Base-by-base conservation (phyloP, 2,888 invertebrate genomes). In the Pycnomerus fuliginosus region DNA sequence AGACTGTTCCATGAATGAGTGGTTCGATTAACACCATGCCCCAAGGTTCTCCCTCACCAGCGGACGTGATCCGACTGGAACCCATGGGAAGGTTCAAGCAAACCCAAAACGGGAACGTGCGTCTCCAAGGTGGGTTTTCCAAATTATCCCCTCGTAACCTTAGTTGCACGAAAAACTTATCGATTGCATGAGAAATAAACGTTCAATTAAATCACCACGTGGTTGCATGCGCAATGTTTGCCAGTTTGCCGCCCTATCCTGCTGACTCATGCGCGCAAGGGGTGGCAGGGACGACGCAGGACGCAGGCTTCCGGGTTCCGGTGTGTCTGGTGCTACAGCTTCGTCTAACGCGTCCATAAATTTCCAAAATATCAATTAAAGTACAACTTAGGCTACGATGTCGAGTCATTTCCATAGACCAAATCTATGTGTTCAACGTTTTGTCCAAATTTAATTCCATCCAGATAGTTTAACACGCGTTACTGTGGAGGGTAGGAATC, bases 41-140 rank as follows among this genome's bases (percentile, higher is more conserved):
- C 35, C 62, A 65, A 60, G 64, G 59, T 50, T 58, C 64, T 31
- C 56, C 62, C 39, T 61, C 68, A 34, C 51, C 65, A 25, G 58
- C 60, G 74, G 81, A 81, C 68, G 76, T 78, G 54, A 82, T 82
- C 57, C 79, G 79, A 52, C 78, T 82, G 78, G 81, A 82, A 70
- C 80, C 80, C 3, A 74, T 82, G 68, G 80, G 80, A 66, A 79
- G 78, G 54, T 80, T 78, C 66, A 80, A 80, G 57, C 76, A 80
- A 65, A 79, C 79, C 46, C 76, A 80, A 54, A 81, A 82, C 75
- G 81, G 81, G 46, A 80, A 80, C 57, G 61, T 68, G 32, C 58
- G 62, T 35, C 76, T 76, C 37, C 80, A 79, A 72, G 79, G 79
- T 79, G 64, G 62, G 60, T 61, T 17, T 16, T 30, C 3, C 5